These are phyloP conservation scores for Cyclargus thomasi DNA, from an alignment of 1,140 invertebrate species.

Conservation along the genomic window DNA sequence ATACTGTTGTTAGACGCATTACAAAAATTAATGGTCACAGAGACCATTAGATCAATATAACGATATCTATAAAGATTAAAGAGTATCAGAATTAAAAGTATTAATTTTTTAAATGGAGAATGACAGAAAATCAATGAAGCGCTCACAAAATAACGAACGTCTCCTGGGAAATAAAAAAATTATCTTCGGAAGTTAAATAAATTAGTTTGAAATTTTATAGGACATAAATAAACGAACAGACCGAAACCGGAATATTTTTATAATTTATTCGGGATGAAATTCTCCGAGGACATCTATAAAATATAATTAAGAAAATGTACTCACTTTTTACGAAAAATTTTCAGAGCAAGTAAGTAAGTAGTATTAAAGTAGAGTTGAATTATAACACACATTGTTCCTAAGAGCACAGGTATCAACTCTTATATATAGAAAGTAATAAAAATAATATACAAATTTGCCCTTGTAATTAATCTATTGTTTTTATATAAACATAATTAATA, in stretches of 20 bases:
- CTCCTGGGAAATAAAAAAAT: neutral
- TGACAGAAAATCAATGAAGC: neutral
- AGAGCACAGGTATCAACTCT: too few species aligned
- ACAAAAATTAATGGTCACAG: too few species aligned
- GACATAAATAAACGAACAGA: neutral
- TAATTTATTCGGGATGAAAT: neutral
- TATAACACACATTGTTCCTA: neutral
- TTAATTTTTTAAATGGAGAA: neutral
- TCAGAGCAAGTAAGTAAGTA: neutral
- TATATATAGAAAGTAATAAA: neutral
- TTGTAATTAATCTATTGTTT: neutral
- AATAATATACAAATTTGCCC: too few species aligned
- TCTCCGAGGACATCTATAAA: neutral
- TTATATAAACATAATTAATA: too few species aligned
- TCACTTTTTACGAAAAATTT: neutral
- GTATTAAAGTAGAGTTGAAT: neutral
- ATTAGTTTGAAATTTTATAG: constrained; percentile 1
- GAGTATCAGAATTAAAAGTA: too few species aligned
- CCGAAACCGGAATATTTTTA: neutral
- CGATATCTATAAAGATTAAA: too few species aligned
- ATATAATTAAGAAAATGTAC: neutral
- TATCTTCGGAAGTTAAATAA: neutral
- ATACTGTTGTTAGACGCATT: too few species aligned
- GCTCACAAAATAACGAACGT: neutral
- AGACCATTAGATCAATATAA: too few species aligned